Evolutionary conservation across 2,797 vertebrate genomes (phyloP).

Genomic region (Telmatherina bonti): DNA sequence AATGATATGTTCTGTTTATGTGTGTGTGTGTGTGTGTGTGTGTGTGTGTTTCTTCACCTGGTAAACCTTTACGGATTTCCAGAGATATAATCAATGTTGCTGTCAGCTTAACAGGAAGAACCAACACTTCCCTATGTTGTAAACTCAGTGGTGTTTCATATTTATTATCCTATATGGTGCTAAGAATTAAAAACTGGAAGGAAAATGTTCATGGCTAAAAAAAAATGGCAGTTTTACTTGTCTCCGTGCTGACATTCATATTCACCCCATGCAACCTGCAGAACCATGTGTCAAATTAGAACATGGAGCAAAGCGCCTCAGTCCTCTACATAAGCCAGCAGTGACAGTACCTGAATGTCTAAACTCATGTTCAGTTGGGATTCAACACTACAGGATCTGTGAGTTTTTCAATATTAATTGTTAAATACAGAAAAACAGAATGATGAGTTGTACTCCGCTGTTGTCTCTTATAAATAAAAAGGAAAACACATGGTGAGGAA

Average conservation of each 20-base stretch:
- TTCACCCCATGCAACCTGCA: constrained; percentile 5
- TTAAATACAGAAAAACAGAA: constrained; percentile 62
- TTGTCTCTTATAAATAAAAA: constrained; percentile 19
- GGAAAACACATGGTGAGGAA: constrained; percentile 21
- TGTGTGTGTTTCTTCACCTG: not conserved
- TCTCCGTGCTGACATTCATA: not conserved
- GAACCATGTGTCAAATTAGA: constrained; percentile 12
- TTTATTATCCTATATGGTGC: not conserved
- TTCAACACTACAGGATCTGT: constrained; percentile 34
- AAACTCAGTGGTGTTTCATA: not conserved
- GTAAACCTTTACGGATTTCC: not conserved
- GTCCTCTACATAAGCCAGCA: constrained; percentile 8
- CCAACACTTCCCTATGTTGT: not conserved
- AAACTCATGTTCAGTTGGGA: constrained; percentile 40
- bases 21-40: not conserved
- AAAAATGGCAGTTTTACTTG: too few relatives aligned
- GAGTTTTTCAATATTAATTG: constrained; percentile 64
- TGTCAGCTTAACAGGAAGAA: not conserved
- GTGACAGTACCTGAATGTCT: constrained; percentile 47
- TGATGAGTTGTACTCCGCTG: constrained; percentile 7
- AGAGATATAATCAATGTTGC: not conserved
- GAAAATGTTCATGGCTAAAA: not conserved
- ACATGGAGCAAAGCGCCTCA: constrained; percentile 6
- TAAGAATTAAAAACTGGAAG: not conserved
- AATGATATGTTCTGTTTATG: too few relatives aligned